Evolutionary conservation across 2,888 invertebrate species (phyloP).

Genomic region (Ectropis crepuscularia): DNA sequence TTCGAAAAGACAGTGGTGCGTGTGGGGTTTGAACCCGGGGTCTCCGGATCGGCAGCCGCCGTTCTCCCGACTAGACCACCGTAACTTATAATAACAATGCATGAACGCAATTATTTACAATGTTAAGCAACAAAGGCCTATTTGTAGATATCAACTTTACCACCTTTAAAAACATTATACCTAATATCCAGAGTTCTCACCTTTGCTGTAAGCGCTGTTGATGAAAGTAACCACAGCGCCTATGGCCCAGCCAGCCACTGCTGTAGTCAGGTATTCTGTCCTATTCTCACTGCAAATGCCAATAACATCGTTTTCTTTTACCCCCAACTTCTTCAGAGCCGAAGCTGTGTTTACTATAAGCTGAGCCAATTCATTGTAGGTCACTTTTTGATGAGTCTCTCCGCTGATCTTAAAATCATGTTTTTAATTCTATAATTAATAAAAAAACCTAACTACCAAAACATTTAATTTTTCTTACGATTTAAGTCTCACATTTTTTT

Average conservation of each 20-base stretch:
- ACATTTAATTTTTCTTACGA: no score
- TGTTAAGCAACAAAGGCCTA: no score
- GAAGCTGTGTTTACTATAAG: constrained; percentile 55
- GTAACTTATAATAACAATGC: no score
- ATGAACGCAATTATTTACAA: no score
- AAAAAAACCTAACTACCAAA: no score
- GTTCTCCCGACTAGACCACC: no score
- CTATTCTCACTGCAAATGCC: constrained; percentile 63
- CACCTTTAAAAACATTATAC: not conserved
- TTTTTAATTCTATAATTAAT: no score
- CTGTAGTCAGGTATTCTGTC: constrained; percentile 53
- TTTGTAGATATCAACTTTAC: no score
- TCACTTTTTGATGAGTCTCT: constrained; percentile 50
- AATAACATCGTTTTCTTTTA: constrained; percentile 54
- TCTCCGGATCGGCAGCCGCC: no score
- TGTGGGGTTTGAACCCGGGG: no score
- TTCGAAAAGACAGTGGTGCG: no score
- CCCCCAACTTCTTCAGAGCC: constrained; percentile 47
- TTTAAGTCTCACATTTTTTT: no score
- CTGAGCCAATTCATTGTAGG: constrained; percentile 53
- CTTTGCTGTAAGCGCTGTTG: constrained; percentile 59
- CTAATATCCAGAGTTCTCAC: constrained; percentile 38
- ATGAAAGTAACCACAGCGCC: constrained; percentile 58
- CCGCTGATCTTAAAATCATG: constrained; percentile 53
- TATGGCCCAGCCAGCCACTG: constrained; percentile 53